Percentiles rank a stretch among this genome's conserved stretches.
Evolutionary conservation across 1,140 invertebrate species (phyloP).

Genomic region (Andrena cerasifolii): DNA sequence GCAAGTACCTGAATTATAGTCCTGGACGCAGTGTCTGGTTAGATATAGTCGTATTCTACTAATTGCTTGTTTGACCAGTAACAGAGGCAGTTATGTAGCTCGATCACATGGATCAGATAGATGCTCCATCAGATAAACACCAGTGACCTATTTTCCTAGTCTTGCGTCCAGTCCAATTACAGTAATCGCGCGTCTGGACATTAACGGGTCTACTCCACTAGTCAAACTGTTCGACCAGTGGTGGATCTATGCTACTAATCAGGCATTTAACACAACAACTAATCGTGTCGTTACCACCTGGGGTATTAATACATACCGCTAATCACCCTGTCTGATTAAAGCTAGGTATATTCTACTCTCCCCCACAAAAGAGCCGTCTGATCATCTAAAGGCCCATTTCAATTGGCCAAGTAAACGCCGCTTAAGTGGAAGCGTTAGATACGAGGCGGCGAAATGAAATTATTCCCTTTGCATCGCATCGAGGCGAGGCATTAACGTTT

Average conservation of each 20-base stretch:
- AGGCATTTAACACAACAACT: too few species aligned
- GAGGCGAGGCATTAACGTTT: not conserved
- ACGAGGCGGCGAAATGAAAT: not conserved
- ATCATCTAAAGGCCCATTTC: not conserved
- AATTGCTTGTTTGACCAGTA: not conserved
- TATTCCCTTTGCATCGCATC: slow-evolving; percentile 18
- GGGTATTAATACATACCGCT: too few species aligned
- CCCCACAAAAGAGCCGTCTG: not conserved
- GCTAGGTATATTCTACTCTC: not conserved
- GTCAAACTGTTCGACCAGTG: slow-evolving; percentile 2
- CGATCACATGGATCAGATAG: slow-evolving; percentile 2
- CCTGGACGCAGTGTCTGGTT: too few species aligned
- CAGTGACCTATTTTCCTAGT: slow-evolving; percentile 27
- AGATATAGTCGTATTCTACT: too few species aligned
- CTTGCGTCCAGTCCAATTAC: not conserved
- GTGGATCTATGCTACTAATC: not conserved
- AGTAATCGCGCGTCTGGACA: not conserved
- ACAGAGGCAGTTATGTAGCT: not conserved
- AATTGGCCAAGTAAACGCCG: not conserved
- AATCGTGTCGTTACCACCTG: too few species aligned
- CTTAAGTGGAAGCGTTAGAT: not conserved
- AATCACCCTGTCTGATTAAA: not conserved
- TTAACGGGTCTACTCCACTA: slow-evolving; percentile 2
- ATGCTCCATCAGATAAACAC: slow-evolving; percentile 20
- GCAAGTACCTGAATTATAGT: too few species aligned